These are phyloP conservation scores for Struthidea cinerea DNA, from an alignment of 2,113 vertebrate species.

Conservation along the genomic window DNA sequence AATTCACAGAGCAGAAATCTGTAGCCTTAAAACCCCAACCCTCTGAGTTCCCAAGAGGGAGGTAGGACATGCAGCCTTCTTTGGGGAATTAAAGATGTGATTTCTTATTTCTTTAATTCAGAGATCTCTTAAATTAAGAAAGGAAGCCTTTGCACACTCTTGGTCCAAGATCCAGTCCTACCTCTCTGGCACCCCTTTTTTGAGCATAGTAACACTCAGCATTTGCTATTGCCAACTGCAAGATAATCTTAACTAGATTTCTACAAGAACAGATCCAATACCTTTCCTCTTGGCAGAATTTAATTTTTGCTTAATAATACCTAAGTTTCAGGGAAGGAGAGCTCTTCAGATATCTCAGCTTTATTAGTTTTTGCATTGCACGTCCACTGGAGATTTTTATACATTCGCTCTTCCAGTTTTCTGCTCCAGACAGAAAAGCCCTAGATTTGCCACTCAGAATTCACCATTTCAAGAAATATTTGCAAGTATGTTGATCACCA, in stretches of 20 bases:
- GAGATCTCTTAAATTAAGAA: neutral
- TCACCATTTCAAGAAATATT: neutral
- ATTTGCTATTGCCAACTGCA: neutral
- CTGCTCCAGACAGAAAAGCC: neutral
- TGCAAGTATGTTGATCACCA: neutral
- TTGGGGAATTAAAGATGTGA: neutral
- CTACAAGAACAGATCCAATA: neutral
- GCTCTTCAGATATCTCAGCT: neutral
- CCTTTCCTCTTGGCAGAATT: neutral
- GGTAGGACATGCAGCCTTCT: neutral
- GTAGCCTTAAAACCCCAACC: neutral
- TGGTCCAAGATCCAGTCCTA: neutral
- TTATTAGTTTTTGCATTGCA: neutral
- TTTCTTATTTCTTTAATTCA: neutral
- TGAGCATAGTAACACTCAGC: neutral
- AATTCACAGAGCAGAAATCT: neutral
- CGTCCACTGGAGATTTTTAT: neutral
- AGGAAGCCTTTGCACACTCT: neutral
- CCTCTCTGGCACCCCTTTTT: neutral
- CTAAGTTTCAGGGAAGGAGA: neutral
- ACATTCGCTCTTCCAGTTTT: neutral
- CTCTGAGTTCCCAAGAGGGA: neutral
- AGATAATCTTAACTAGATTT: neutral
- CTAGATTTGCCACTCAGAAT: neutral
- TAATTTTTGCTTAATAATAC: neutral